phyloP scores from a whole-genome alignment of 2,113 vertebrate species.

The Crotalus viridis region DNA sequence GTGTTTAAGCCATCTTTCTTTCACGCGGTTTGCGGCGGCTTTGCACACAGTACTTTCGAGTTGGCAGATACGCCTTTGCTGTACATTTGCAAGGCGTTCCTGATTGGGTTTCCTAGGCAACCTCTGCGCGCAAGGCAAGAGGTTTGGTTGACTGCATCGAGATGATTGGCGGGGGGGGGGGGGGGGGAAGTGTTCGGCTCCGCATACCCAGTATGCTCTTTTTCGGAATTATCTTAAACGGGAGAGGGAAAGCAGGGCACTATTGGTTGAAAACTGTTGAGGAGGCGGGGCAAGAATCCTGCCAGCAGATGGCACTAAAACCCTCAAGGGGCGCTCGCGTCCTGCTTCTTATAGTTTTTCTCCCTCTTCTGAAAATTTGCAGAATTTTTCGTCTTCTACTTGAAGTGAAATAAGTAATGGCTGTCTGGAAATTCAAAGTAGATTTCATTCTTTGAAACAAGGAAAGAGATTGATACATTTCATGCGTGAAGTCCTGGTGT shows the following conservation, averaged over 20 bases:
- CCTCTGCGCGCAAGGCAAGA: neutral
- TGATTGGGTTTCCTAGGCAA: neutral
- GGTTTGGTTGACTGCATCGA: neutral
- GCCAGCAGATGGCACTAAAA: neutral
- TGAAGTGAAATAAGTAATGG: neutral
- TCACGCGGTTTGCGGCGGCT: neutral
- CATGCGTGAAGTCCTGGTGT: neutral
- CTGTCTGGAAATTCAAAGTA: neutral
- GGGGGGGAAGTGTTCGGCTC: neutral
- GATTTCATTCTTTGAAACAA: neutral
- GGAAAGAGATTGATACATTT: neutral
- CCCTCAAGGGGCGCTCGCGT: neutral
- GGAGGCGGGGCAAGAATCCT: neutral
- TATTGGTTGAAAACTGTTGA: neutral
- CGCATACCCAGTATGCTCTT: neutral
- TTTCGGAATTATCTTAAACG: neutral
- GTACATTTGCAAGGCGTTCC: neutral
- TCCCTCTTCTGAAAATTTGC: neutral
- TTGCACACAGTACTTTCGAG: neutral
- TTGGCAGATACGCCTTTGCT: neutral
- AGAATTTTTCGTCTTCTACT: neutral
- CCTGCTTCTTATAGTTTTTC: neutral
- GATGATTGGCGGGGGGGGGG: neutral
- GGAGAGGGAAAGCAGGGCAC: neutral
- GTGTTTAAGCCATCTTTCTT: neutral